phyloP scores from a whole-genome alignment of 2,888 invertebrate genomes.

The Melangyna quadrimaculata region DNA sequence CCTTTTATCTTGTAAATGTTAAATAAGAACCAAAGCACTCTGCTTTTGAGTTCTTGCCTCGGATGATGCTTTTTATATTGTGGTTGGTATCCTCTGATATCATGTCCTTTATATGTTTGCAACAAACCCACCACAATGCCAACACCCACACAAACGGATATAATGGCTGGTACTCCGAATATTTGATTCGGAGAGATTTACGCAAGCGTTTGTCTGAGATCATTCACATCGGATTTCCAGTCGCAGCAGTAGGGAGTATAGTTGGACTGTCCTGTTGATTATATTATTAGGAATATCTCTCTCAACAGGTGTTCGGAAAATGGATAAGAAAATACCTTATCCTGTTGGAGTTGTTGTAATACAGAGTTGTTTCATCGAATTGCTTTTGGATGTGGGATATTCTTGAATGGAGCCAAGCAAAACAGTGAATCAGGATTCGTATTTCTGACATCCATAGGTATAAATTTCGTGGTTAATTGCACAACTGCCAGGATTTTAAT shows the following conservation, averaged over 20 bases:
- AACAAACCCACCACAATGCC: not conserved
- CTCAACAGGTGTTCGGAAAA: conserved; percentile 62
- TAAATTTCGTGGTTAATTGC: not conserved
- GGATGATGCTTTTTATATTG: conserved; percentile 72
- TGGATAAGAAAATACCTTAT: not conserved
- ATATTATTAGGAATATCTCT: conserved; percentile 34
- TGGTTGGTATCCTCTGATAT: conserved; percentile 75
- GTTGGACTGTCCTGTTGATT: conserved; percentile 16
- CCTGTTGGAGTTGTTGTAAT: not conserved
- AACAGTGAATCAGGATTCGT: not conserved
- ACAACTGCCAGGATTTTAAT: not conserved
- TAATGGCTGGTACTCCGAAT: conserved; percentile 47
- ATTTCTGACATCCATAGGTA: not conserved
- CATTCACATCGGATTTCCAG: conserved; percentile 18
- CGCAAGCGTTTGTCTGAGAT: conserved; percentile 65
- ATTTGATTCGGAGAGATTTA: conserved; percentile 64
- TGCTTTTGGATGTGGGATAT: not conserved
- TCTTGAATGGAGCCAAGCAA: not conserved
- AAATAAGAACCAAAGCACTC: conserved; percentile 4
- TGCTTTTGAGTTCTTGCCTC: conserved; percentile 43
- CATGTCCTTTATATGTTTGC: conserved; percentile 77
- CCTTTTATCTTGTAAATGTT: conserved; percentile 8
- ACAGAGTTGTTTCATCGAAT: not conserved
- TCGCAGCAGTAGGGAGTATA: not conserved
- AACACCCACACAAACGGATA: conserved; percentile 39